Percentiles rank a stretch among this genome's conserved stretches.
phyloP scores from a whole-genome alignment of 2,797 vertebrate genomes.

The Mormyrops boulengeri region DNA sequence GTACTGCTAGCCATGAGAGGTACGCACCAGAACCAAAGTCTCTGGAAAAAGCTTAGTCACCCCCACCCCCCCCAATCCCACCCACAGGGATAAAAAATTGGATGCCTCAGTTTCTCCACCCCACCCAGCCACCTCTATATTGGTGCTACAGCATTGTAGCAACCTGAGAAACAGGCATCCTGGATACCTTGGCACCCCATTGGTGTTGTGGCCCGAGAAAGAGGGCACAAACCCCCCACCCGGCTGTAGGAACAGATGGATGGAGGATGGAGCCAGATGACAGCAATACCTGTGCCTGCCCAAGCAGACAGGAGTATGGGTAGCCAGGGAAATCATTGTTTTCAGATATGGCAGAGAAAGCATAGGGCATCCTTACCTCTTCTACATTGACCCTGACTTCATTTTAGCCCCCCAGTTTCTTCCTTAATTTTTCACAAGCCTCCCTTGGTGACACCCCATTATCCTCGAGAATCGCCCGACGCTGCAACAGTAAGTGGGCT shows the following conservation, averaged over 20 bases:
- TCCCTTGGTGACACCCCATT: background rate
- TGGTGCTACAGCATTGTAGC: background rate
- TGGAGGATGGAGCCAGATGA: background rate
- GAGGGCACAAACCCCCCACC: background rate
- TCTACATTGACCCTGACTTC: background rate
- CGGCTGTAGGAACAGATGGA: background rate
- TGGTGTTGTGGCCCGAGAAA: background rate
- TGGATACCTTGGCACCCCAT: background rate
- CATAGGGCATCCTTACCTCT: background rate
- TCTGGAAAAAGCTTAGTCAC: background rate
- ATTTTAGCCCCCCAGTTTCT: background rate
- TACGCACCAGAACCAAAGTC: background rate
- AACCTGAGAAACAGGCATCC: background rate
- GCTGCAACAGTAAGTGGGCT: background rate
- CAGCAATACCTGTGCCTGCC: background rate
- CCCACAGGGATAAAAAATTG: background rate
- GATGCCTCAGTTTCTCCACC: background rate
- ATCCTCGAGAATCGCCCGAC: background rate
- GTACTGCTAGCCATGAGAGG: background rate
- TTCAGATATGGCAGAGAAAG: background rate
- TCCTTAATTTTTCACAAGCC: background rate
- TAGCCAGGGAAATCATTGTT: background rate
- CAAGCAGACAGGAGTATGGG: background rate
- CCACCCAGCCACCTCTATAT: background rate
- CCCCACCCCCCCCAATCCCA: background rate